Percentiles rank a stretch among this genome's conserved stretches.
These are phyloP conservation scores for Dicaeum eximium DNA, from an alignment of 2,113 vertebrate genomes.

Conservation along the genomic window DNA sequence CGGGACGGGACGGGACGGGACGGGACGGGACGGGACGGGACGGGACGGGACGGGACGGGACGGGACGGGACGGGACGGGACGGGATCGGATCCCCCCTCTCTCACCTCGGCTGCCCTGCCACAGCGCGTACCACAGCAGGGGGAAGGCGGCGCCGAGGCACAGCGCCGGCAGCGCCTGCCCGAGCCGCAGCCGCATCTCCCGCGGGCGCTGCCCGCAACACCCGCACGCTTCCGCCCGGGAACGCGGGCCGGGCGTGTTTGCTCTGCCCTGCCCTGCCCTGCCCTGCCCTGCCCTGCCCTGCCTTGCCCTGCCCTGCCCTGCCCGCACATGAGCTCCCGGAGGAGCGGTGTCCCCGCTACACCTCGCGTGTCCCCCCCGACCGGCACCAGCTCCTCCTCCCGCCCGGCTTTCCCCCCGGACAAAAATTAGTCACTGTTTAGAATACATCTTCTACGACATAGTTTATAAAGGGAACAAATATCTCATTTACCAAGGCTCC, in stretches of 20 bases:
- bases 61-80: no score
- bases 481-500: not conserved
- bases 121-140: not conserved
- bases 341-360: no score
- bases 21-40: no score
- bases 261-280: not conserved
- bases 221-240: not conserved
- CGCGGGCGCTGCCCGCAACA: not conserved
- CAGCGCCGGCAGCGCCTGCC: not conserved
- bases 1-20: no score
- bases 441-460: not conserved
- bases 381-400: not conserved
- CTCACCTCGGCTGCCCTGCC: constrained; percentile 8
- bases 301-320: not conserved
- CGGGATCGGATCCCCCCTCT: no score
- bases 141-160: not conserved
- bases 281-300: not conserved
- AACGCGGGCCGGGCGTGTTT: not conserved
- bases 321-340: not conserved
- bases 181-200: constrained; percentile 21
- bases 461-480: not conserved
- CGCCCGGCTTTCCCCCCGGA: not conserved
- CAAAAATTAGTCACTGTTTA: not conserved
- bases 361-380: not conserved
- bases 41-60: no score